Evolutionary conservation across 2,888 invertebrate genomes (phyloP).

Genomic region (Phasia obesa): DNA sequence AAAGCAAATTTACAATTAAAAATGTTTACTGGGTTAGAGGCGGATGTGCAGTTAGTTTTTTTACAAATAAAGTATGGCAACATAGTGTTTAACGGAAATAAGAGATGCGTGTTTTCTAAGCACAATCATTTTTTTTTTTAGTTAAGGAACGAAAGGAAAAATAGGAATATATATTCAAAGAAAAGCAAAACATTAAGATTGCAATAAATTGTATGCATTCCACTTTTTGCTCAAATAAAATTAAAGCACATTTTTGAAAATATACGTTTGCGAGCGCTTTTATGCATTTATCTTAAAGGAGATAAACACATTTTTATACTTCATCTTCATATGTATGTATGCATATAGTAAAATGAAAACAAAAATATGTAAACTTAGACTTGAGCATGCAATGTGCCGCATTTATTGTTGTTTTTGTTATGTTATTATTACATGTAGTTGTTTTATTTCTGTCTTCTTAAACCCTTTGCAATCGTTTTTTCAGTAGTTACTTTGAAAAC

Average conservation of each 20-base stretch:
- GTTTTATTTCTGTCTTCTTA: slow-evolving; percentile 27
- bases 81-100: slow-evolving; percentile 30
- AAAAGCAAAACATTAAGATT: slow-evolving; percentile 16
- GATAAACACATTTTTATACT: slow-evolving; percentile 40
- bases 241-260: slow-evolving; percentile 21
- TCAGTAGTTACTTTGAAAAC: slow-evolving; percentile 58
- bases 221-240: slow-evolving; percentile 19
- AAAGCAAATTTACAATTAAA: too few species aligned
- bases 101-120: slow-evolving; percentile 16
- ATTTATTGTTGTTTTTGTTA: slow-evolving; percentile 18
- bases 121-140: not conserved
- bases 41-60: too few species aligned
- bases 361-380: slow-evolving; percentile 47
- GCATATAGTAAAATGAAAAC: slow-evolving; percentile 9
- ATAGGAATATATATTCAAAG: too few species aligned
- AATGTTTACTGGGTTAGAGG: too few species aligned
- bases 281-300: slow-evolving; percentile 21
- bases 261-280: not conserved
- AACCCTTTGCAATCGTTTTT: slow-evolving; percentile 60
- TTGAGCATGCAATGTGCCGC: slow-evolving; percentile 29
- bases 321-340: slow-evolving; percentile 24
- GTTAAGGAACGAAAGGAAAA: not conserved
- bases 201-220: slow-evolving; percentile 36
- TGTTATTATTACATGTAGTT: slow-evolving; percentile 28
- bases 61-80: not conserved